These are phyloP conservation scores for Erannis defoliaria DNA, from an alignment of 2,888 invertebrate species.

Conservation along the genomic window DNA sequence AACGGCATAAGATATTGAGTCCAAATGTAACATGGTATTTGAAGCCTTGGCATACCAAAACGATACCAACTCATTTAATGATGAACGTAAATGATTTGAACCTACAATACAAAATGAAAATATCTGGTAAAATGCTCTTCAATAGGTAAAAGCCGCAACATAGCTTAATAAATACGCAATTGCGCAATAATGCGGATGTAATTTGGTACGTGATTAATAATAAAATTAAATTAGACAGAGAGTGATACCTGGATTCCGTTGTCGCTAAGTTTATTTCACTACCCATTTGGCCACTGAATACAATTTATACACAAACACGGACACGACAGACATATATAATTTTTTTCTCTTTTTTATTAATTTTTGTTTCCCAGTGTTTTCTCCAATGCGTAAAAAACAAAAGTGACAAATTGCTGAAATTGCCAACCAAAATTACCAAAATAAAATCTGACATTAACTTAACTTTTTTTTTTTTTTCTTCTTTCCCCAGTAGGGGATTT, in stretches of 20 bases:
- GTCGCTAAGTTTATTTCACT: constrained; percentile 72
- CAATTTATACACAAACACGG: constrained; percentile 73
- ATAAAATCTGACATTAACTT: neutral
- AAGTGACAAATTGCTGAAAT: constrained; percentile 51
- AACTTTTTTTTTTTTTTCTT: too few species aligned
- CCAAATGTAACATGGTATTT: constrained; percentile 43
- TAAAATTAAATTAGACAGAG: constrained; percentile 14
- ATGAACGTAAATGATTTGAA: constrained; percentile 28
- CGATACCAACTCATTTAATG: constrained; percentile 31
- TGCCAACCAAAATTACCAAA: too few species aligned
- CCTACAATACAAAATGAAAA: constrained; percentile 42
- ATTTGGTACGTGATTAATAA: constrained; percentile 20
- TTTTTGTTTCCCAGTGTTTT: constrained; percentile 35
- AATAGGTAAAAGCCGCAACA: constrained; percentile 52
- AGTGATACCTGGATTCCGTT: constrained; percentile 68
- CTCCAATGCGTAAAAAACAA: constrained; percentile 48
- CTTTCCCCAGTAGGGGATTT: too few species aligned
- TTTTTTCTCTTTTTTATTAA: constrained; percentile 28
- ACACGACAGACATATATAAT: constrained; percentile 27
- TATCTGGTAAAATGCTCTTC: neutral
- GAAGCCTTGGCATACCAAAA: constrained; percentile 44
- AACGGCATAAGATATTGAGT: constrained; percentile 50
- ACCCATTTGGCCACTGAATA: constrained; percentile 74
- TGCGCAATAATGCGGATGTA: constrained; percentile 62
- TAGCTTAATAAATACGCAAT: constrained; percentile 53